Conservation (phyloP, 2,113 vertebrate genomes). For the Thermophis baileyi region DNA sequence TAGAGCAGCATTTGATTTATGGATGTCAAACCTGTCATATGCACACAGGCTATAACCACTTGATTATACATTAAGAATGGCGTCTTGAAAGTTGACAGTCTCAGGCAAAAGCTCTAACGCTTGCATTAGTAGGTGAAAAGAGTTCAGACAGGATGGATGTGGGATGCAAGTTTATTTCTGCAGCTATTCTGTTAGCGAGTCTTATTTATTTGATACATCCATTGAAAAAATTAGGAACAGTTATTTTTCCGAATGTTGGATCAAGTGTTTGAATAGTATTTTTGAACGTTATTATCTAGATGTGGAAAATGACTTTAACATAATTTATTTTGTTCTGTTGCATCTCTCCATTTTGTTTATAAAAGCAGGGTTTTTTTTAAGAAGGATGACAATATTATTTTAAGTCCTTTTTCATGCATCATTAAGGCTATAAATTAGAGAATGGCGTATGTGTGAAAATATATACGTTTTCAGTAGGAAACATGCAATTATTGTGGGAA, state of each 20-base stretch:
- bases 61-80: constrained; percentile 25
- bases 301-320: background rate
- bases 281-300: background rate
- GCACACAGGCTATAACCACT: background rate
- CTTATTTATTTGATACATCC: background rate
- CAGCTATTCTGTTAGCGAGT: background rate
- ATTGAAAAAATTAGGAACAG: background rate
- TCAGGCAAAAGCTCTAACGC: constrained; percentile 7
- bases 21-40: constrained; percentile 16
- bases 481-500: background rate
- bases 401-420: background rate
- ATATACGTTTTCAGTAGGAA: background rate
- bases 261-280: background rate
- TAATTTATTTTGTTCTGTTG: background rate
- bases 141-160: background rate
- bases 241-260: background rate
- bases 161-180: constrained; percentile 20
- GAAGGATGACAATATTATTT: background rate
- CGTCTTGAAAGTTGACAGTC: constrained; percentile 13
- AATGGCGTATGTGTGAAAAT: background rate
- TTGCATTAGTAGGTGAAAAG: constrained; percentile 24
- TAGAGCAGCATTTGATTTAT: constrained; percentile 25
- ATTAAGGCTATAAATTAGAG: background rate
- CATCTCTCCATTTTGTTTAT: background rate
- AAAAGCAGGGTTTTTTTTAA: background rate